phyloP scores from a whole-genome alignment of 2,797 vertebrate genomes.

The Naso thynnoides region DNA sequence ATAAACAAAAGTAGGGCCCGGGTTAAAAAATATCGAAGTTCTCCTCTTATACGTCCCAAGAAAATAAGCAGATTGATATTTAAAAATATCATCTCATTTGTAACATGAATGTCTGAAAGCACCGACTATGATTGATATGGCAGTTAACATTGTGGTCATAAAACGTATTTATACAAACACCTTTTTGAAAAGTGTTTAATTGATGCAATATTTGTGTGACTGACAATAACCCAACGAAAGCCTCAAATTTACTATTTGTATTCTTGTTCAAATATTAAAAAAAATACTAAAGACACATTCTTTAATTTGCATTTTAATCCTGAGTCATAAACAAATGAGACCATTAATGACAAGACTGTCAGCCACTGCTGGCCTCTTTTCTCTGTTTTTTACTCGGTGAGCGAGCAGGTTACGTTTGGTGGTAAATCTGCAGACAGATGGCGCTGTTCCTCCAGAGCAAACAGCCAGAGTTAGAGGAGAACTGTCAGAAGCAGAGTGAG shows the following conservation, averaged over 20 bases:
- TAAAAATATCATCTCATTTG: background rate
- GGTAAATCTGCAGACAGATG: slow-evolving; percentile 26
- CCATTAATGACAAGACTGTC: background rate
- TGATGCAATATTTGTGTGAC: slow-evolving; percentile 13
- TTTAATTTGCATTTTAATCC: slow-evolving; percentile 14
- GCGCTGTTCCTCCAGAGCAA: slow-evolving; percentile 23
- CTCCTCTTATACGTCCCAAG: no score
- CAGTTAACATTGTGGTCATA: slow-evolving; percentile 2
- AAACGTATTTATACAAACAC: no score
- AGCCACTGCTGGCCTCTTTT: background rate
- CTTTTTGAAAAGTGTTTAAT: background rate
- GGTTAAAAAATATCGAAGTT: no score
- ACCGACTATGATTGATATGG: slow-evolving; percentile 17
- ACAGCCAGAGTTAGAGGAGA: background rate
- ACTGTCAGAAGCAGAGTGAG: background rate
- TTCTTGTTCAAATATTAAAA: slow-evolving; percentile 4
- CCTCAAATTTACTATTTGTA: slow-evolving; percentile 1
- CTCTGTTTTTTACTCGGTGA: background rate
- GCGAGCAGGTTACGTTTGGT: background rate
- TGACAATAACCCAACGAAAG: slow-evolving; percentile 3
- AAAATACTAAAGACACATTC: background rate
- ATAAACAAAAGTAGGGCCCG: no score
- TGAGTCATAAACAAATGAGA: slow-evolving; percentile 17
- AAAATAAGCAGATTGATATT: slow-evolving; percentile 5
- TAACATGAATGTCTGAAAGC: slow-evolving; percentile 45